These are phyloP conservation scores for Harpegnathos saltator DNA, from an alignment of 1,140 invertebrate genomes.

Conservation along the genomic window DNA sequence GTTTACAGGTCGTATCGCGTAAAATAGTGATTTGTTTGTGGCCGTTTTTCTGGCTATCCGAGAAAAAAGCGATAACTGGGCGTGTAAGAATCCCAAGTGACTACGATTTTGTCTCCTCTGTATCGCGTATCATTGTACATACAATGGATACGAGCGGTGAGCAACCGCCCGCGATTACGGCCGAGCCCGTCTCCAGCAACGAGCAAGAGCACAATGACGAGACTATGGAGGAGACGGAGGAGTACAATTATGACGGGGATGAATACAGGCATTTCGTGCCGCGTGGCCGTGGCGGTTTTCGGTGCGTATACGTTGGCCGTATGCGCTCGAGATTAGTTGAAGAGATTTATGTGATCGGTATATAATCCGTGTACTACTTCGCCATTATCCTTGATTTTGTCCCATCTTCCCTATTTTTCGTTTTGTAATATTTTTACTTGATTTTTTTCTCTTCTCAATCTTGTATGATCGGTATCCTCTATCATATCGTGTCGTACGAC, in stretches of 20 bases:
- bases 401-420: no score
- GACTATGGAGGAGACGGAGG: constrained; percentile 81
- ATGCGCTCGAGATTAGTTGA: not conserved
- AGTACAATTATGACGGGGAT: constrained; percentile 82
- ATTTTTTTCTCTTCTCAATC: no score
- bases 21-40: constrained; percentile 78
- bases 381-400: no score
- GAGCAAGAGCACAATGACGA: constrained; percentile 82
- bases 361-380: no score
- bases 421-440: no score
- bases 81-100: constrained; percentile 50
- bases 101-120: constrained; percentile 18
- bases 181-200: constrained; percentile 69
- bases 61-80: constrained; percentile 46
- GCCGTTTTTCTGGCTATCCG: constrained; percentile 65
- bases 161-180: constrained; percentile 60
- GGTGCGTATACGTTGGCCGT: constrained; percentile 73
- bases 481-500: no score
- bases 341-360: not conserved
- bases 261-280: constrained; percentile 84
- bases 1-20: constrained; percentile 73
- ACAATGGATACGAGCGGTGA: constrained; percentile 79
- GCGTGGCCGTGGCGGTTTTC: constrained; percentile 83
- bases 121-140: not conserved
- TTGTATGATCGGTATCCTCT: no score